Evolutionary conservation across 2,797 vertebrate species (phyloP).

Genomic region (Natrix natrix): DNA sequence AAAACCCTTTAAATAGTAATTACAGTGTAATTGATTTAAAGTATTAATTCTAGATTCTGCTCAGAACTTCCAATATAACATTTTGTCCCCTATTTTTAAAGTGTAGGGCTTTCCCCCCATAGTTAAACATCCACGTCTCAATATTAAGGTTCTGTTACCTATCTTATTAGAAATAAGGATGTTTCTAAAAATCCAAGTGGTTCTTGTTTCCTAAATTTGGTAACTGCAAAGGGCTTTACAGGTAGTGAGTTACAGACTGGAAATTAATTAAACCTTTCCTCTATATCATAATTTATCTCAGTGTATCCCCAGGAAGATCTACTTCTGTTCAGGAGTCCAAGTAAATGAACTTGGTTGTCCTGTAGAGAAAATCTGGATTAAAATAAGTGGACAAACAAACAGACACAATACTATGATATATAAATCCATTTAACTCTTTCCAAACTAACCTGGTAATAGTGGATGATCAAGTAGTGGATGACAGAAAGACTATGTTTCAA

Average conservation of each 20-base stretch:
- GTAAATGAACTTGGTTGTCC: not conserved
- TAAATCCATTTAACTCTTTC: not conserved
- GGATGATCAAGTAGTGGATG: not conserved
- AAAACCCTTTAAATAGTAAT: not conserved
- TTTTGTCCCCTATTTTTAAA: not conserved
- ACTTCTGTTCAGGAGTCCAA: not conserved
- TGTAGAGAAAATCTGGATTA: not conserved
- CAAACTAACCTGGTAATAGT: not conserved
- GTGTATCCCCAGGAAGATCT: not conserved
- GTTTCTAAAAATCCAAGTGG: not conserved
- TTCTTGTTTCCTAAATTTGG: not conserved
- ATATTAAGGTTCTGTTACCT: not conserved
- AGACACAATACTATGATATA: not conserved
- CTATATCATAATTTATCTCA: not conserved
- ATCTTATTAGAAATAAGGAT: not conserved
- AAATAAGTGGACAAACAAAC: not conserved
- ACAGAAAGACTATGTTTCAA: not conserved
- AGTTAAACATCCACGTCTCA: not conserved
- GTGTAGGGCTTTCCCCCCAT: not conserved
- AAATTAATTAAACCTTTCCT: not conserved
- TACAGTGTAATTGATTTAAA: not conserved
- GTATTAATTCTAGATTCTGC: not conserved
- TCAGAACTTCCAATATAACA: not conserved
- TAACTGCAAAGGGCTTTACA: not conserved
- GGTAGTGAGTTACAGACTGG: not conserved